Base-by-base conservation (phyloP, 2,888 invertebrate genomes). In the Synanthedon tipuliformis region DNA sequence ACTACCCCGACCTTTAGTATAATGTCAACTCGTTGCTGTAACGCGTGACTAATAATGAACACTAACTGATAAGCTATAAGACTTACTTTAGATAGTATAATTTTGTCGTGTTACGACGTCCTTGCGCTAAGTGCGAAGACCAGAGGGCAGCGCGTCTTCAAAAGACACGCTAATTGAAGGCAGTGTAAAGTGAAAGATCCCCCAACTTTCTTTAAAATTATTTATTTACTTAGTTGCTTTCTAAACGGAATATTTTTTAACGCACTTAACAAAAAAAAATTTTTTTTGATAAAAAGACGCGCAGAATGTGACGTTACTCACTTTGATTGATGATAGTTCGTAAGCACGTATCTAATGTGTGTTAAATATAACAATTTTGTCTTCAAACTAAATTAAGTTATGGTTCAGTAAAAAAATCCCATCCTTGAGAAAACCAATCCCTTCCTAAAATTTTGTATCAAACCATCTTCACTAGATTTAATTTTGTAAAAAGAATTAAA, bases 141-240 rank as follows among this genome's bases (percentile, higher is more conserved):
- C 66, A 66, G 63, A 71, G 69, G 74, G 74, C 71, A 78, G 69
- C 73, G 75, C 71, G 74, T 83, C 84, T 84, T 81, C 81, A 81
- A 83, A 83, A 77, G 78, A 83, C 77, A 83, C 83, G 83, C 81
- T 86, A 86, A 86, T 86, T 86, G 85, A 84, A 78, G 75, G 65
- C 69, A 71, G 75, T 71, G 76, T 74, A 76, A 78, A 75, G 70
- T 71, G 69, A 64, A 70, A 73, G 74, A 72, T 68, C 64, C 65
- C 64, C 64, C 62, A 65, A 60, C 55, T 59, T 68, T 78, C 76
- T 76, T 71, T 69, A 18, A 49, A 49, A 10, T 49, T 16, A 11
- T 23, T 23, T 8, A 16, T 23, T 16, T 49, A n/a, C n/a, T n/a
- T n/a, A 16, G 45, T 45, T 13, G n/a, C 15, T 49, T 49, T 49